These are phyloP conservation scores for Aphidius gifuensis DNA, from an alignment of 1,140 invertebrate genomes.

Conservation along the genomic window DNA sequence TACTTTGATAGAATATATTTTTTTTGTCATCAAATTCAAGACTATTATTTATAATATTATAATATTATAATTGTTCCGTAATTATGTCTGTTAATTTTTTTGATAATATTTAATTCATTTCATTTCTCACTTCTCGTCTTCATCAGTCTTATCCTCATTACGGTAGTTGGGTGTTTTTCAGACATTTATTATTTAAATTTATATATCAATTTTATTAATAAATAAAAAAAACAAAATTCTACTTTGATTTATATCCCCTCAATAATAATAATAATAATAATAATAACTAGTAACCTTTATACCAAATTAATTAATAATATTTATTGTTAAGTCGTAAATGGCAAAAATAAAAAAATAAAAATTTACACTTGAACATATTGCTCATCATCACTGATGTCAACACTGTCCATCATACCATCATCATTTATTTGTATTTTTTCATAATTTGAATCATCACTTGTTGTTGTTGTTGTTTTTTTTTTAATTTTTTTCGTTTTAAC, in stretches of 20 bases:
- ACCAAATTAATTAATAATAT: too few species aligned
- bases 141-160: constrained; percentile 37
- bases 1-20: background rate
- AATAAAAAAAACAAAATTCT: too few species aligned
- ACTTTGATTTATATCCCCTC: background rate
- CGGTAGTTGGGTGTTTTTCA: constrained; percentile 3
- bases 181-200: too few species aligned
- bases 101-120: too few species aligned
- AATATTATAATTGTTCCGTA: too few species aligned
- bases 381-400: constrained; percentile 43
- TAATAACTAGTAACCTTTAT: too few species aligned
- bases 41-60: too few species aligned
- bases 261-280: background rate
- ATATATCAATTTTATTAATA: too few species aligned
- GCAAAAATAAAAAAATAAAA: background rate
- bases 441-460: constrained; percentile 33
- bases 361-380: constrained; percentile 48
- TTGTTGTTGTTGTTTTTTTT: too few species aligned
- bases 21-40: too few species aligned
- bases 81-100: too few species aligned
- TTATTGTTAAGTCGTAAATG: too few species aligned
- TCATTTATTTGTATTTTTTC: constrained; percentile 28
- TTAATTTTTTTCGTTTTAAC: constrained; percentile 28
- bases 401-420: constrained; percentile 25
- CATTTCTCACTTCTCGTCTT: constrained; percentile 32